Conservation (phyloP, 2,113 vertebrate species). For the Amphiprion ocellaris region DNA sequence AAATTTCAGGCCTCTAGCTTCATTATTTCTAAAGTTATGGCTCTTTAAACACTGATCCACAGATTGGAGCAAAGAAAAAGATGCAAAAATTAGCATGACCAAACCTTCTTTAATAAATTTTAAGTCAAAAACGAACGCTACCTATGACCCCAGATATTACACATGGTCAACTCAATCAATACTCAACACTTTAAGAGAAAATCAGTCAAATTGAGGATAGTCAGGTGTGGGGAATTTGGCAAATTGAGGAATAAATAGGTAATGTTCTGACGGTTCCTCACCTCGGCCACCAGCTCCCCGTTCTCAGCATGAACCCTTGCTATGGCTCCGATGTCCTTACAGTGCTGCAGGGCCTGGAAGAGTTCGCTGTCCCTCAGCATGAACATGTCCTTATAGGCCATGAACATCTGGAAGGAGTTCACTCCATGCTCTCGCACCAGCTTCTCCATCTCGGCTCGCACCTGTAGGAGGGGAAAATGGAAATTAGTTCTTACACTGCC, state of each 20-base stretch:
- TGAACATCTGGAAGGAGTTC: slow-evolving; percentile 99
- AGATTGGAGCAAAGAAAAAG: not conserved
- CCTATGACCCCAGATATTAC: no score
- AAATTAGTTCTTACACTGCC: not conserved
- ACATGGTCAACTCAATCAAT: no score
- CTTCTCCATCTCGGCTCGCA: slow-evolving; percentile 93
- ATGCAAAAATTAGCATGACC: not conserved
- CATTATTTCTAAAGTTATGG: no score
- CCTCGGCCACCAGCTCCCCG: slow-evolving; percentile 96
- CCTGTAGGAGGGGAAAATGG: slow-evolving; percentile 79
- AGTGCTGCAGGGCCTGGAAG: slow-evolving; percentile 93
- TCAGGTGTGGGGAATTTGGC: no score
- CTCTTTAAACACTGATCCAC: no score
- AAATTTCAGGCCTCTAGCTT: no score
- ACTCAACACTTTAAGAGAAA: no score
- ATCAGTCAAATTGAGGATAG: no score
- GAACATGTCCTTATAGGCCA: slow-evolving; percentile 96
- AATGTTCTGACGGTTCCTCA: slow-evolving; percentile 60
- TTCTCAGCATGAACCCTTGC: slow-evolving; percentile 96
- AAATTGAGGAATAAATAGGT: no score
- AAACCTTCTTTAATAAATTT: no score
- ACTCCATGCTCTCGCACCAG: slow-evolving; percentile 95
- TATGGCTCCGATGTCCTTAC: slow-evolving; percentile 93
- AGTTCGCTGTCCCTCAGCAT: slow-evolving; percentile 97
- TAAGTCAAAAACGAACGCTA: no score